Evolutionary conservation across 2,888 invertebrate genomes (phyloP).

Genomic region (Ophioninae sp.): DNA sequence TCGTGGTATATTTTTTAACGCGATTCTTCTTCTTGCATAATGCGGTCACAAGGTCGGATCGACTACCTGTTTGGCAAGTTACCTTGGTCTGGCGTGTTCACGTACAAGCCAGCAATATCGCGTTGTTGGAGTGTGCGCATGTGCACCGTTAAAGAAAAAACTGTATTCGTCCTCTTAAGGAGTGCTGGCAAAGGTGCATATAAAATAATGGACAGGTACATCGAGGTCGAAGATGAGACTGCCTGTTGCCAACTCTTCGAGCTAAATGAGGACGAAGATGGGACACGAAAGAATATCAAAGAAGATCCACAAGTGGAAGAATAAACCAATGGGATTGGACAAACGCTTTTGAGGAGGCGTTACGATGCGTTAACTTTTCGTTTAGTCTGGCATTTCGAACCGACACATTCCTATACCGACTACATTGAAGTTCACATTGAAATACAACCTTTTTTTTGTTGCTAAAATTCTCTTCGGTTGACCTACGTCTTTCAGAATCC

Average conservation of each 20-base stretch:
- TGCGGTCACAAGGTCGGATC: conserved; percentile 1
- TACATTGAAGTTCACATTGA: not conserved
- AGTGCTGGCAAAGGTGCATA: conserved; percentile 42
- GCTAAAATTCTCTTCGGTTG: not conserved
- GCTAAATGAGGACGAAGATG: conserved; percentile 46
- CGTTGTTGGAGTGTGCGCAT: not conserved
- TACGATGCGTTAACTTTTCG: conserved; percentile 59
- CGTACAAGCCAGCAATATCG: not conserved
- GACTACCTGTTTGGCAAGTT: not conserved
- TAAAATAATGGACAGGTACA: conserved; percentile 61
- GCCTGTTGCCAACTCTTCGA: conserved; percentile 19
- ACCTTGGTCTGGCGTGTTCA: not conserved
- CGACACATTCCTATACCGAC: not conserved
- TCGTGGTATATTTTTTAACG: not conserved
- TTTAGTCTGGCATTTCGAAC: conserved; percentile 49
- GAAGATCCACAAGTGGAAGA: conserved; percentile 15
- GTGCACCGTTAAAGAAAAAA: conserved; percentile 28
- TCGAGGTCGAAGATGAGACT: conserved; percentile 54
- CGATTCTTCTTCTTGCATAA: not conserved
- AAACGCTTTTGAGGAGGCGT: conserved; percentile 38
- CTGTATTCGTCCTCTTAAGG: conserved; percentile 47
- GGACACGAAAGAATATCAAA: conserved; percentile 28
- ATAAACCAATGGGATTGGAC: conserved; percentile 36
- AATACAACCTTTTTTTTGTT: not conserved
- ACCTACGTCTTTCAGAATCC: too few species aligned